Evolutionary conservation across 2,113 vertebrate genomes (phyloP), one percentile per base, ranked within the genome.

Genomic region (Phrynocephalus versicolor): DNA sequence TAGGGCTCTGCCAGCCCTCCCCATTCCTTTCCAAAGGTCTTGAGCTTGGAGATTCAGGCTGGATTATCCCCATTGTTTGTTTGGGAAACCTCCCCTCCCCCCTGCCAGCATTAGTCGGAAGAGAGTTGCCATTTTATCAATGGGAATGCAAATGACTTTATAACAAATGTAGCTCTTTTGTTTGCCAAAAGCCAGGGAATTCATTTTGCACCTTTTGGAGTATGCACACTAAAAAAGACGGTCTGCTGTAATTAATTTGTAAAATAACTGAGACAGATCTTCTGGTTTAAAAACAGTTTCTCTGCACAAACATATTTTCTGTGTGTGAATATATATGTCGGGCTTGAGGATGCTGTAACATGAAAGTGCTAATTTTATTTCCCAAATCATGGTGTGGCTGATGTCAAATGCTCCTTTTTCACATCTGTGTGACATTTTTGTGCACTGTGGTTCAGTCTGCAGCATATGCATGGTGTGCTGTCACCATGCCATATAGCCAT

Each of bases 341-440:
- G 90, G 87, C 90, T 89, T 93, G 88, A 92, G 88, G 92, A 88
- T 88, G 84, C 79, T 86, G 57, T 62, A 89, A 83, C 84, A 85
- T 88, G 89, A 86, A 90, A 87, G 91, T 90, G 93, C 90, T 92
- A 78, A 85, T 95, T 93, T 94, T 94, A 69, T 88, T 91, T 90
- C 83, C 74, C 87, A 89, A 78, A 89, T 77, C 87, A 37, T 87
- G 75, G 86, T 85, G 21, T 72, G 75, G 89, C 86, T 89, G 91
- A 87, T 62, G 89, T 84, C 64, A 82, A 89, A 84, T 83, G 81
- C 84, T 51, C 73, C 90, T 88, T 89, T 90, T 78, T 92, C 51
- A 89, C 92, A 93, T 88, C 69, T 88, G 87, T 64, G 90, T 88
- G 89, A 91, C 82, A 84, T 79, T 83, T n/a, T 85, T 83, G 69